Evolutionary conservation across 2,888 invertebrate genomes (phyloP), one percentile per base, ranked within the genome.

Genomic region (Dynastes tityus): DNA sequence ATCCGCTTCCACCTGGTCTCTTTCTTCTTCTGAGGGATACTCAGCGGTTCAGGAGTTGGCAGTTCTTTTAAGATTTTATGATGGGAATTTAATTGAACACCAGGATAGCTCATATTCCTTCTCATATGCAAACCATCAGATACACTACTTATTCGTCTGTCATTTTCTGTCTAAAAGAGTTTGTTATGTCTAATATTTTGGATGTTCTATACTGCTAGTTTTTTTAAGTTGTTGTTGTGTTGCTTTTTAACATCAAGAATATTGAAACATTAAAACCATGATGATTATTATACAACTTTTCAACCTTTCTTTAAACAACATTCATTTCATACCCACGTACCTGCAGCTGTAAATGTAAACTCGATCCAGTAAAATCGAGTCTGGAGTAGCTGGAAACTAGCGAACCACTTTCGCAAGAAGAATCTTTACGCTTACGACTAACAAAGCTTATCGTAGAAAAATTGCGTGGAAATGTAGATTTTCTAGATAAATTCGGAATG

Each of bases 301-400:
- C 13, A 22, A n/a, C n/a, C 22, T 55, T 22, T 16, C 6, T 16
- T 58, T 58, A 6, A 22, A 6, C 22, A 58, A 22, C 11, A 63
- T 63, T 63, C 11, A 63, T 9, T 27, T 27, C 13, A 55, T 29
- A 58, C 11, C 58, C n/a, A 74, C 73, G 32, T 87, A 92, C 92
- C 83, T 88, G 87, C 81, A 94, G 89, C 87, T 94, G 93, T 78
- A 94, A 89, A 85, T 94, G 94, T 79, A 94, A 88, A 85, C 93
- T 93, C 83, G 94, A 94, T 80, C 94, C 94, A 51, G 93, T 94
- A 87, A 94, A 94, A 88, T 94, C 94, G 91, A 94, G 91, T 82
- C 93, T 91, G 0, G 94, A 94, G 82, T 94, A 91, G 85, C 92
- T 94, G 22, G 94, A 94, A 83, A 94, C 92, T 53, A 94, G 92